Evolutionary conservation across 1,140 invertebrate genomes (phyloP).

Genomic region (Meloidogyne hapla): DNA sequence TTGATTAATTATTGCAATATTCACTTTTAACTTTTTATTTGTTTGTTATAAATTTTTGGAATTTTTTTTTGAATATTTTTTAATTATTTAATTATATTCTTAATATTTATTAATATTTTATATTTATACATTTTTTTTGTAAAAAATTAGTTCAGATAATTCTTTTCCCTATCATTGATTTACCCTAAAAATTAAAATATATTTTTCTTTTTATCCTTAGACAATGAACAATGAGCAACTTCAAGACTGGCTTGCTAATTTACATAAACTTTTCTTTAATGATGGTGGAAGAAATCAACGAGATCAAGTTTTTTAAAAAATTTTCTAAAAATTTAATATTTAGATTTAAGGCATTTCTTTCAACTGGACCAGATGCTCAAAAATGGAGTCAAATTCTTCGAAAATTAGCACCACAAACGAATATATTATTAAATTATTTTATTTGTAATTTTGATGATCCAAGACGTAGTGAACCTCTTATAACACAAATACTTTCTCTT

Average conservation of each 20-base stretch:
- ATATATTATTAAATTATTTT: constrained; percentile 53
- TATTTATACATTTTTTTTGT: too few species aligned
- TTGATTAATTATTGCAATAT: too few species aligned
- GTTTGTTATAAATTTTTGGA: too few species aligned
- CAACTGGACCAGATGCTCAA: not conserved
- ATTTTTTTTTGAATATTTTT: too few species aligned
- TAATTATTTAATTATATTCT: too few species aligned
- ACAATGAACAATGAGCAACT: constrained; percentile 44
- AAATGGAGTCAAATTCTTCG: constrained; percentile 26
- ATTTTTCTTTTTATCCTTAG: too few species aligned
- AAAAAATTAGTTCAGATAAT: not conserved
- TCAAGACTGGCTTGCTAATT: constrained; percentile 36
- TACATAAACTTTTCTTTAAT: constrained; percentile 26
- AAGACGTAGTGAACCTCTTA: constrained; percentile 51
- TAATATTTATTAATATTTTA: too few species aligned
- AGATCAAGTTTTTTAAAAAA: not conserved
- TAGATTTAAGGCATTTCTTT: not conserved
- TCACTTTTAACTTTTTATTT: too few species aligned
- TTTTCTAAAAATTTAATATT: not conserved
- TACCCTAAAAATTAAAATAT: not conserved
- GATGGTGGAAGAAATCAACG: not conserved
- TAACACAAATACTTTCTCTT: constrained; percentile 57
- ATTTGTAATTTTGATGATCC: constrained; percentile 57
- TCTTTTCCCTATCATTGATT: not conserved
- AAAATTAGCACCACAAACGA: constrained; percentile 38